A percentile compares a stretch with the other conserved stretches of the same genome.
Evolutionary conservation across 2,797 vertebrate genomes (phyloP).

Genomic region (Prionace glauca): DNA sequence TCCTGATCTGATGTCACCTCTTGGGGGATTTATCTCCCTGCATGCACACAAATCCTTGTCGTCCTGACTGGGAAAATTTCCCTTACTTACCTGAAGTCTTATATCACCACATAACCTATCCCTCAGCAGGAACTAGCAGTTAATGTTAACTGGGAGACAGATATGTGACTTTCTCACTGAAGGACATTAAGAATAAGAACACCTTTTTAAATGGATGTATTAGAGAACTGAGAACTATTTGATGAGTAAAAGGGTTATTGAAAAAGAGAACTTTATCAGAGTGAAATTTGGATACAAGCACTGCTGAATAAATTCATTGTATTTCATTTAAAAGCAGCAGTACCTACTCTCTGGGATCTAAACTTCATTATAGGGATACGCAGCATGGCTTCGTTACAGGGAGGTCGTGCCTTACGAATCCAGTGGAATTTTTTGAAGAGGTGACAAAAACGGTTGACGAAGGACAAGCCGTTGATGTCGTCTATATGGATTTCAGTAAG

Average conservation of each 20-base stretch:
- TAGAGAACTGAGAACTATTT: not conserved
- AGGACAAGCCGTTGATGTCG: too few relatives aligned
- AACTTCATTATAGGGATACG: too few relatives aligned
- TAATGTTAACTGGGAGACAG: not conserved
- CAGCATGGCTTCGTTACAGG: too few relatives aligned
- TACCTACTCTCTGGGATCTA: not conserved
- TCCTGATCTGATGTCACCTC: too few relatives aligned
- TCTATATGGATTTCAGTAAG: too few relatives aligned
- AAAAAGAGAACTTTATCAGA: not conserved
- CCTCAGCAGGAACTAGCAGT: not conserved
- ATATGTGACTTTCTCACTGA: not conserved
- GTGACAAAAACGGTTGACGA: too few relatives aligned
- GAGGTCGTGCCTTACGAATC: too few relatives aligned
- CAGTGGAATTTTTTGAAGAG: too few relatives aligned
- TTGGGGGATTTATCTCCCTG: too few relatives aligned
- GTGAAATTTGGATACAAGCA: not conserved
- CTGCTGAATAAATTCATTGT: not conserved
- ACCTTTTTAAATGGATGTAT: not conserved
- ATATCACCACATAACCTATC: not conserved
- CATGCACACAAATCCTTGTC: too few relatives aligned
- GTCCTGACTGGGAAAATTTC: too few relatives aligned
- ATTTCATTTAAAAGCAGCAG: not conserved
- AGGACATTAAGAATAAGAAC: not conserved
- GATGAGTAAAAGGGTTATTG: not conserved
- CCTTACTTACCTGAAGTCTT: not conserved